Conservation (phyloP, 2,113 vertebrate genomes). For the Cinclus cinclus region DNA sequence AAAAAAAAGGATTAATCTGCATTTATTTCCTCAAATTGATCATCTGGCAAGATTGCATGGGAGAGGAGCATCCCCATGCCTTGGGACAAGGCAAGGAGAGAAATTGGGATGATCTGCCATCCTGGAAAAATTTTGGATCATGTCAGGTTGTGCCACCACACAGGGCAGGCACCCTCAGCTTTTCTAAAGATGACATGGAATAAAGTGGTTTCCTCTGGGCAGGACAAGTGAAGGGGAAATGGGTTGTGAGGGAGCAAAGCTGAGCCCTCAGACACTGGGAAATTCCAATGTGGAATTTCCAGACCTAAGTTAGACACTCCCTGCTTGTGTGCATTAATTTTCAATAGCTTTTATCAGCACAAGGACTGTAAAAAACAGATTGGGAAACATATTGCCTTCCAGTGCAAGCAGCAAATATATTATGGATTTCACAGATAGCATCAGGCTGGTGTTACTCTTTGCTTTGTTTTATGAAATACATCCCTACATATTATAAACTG, state of each 20-base stretch:
- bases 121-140: background rate
- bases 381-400: background rate
- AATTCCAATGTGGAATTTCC: background rate
- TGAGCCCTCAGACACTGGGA: background rate
- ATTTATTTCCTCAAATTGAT: background rate
- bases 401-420: background rate
- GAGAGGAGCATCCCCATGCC: background rate
- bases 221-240: background rate
- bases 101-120: background rate
- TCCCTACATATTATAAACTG: background rate
- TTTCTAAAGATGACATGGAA: background rate
- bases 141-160: background rate
- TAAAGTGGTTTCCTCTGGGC: background rate
- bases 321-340: background rate
- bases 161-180: background rate
- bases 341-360: background rate
- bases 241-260: background rate
- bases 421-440: background rate
- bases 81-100: background rate
- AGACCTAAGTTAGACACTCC: background rate
- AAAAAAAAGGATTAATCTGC: background rate
- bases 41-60: background rate
- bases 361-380: background rate
- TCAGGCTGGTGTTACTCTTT: background rate
- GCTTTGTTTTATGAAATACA: background rate